Evolutionary conservation across 2,888 invertebrate species (phyloP).

Genomic region (Eristalis arbustorum): DNA sequence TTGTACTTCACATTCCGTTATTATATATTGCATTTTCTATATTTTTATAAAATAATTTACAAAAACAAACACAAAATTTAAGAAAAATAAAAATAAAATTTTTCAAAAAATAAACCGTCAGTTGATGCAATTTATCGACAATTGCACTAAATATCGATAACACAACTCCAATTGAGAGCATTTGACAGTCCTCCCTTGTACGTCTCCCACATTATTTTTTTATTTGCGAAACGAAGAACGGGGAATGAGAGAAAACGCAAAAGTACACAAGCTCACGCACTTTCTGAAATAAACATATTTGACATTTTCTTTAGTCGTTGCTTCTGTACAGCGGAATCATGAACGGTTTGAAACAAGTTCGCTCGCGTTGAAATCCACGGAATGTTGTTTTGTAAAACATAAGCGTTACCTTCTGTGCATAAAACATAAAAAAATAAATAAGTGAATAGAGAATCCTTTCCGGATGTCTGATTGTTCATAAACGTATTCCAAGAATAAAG

Average conservation of each 20-base stretch:
- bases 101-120: neutral
- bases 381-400: conserved; percentile 60
- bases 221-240: neutral
- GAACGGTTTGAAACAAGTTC: conserved; percentile 49
- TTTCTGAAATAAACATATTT: conserved; percentile 41
- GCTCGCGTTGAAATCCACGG: conserved; percentile 23
- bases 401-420: conserved; percentile 14
- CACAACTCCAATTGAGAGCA: neutral
- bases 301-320: conserved; percentile 54
- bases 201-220: conserved; percentile 3
- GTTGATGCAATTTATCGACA: neutral
- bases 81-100: neutral
- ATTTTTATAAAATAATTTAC: neutral
- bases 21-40: neutral
- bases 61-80: neutral
- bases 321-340: conserved; percentile 46
- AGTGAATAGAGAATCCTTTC: conserved; percentile 9
- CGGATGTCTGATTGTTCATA: neutral
- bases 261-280: conserved; percentile 10
- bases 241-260: conserved; percentile 16
- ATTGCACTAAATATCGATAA: neutral
- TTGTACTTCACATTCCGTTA: too few relatives aligned
- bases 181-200: neutral
- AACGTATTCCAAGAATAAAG: neutral
- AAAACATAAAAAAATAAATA: neutral